Percentiles rank a stretch among this genome's conserved stretches.
phyloP scores from a whole-genome alignment of 2,113 vertebrate species.

The Myxocyprinus asiaticus region DNA sequence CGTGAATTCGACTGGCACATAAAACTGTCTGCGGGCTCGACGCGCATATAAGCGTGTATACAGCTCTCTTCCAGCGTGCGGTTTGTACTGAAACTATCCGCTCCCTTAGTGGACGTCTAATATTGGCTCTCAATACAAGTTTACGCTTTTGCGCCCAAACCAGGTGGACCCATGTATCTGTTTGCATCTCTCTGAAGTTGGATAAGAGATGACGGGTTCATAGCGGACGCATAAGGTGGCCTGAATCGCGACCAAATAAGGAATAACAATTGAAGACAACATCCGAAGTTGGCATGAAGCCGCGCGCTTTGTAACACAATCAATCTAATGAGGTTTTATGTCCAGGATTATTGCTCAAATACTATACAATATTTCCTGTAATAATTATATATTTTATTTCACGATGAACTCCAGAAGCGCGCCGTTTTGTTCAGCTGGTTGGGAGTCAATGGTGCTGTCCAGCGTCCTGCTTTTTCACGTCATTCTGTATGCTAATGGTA shows the following conservation, averaged over 20 bases:
- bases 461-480: slow-evolving; percentile 41
- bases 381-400: too few relatives aligned
- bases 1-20: background rate
- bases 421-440: background rate
- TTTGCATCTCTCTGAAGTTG: background rate
- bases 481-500: slow-evolving; percentile 26
- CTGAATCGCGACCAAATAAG: slow-evolving; percentile 17
- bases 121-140: too few relatives aligned
- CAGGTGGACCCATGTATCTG: background rate
- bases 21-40: slow-evolving; percentile 7
- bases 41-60: background rate
- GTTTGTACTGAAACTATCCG: background rate
- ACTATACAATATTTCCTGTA: background rate
- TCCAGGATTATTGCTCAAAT: background rate
- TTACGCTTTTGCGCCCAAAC: background rate
- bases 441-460: slow-evolving; percentile 40
- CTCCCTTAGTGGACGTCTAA: background rate
- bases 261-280: slow-evolving; percentile 20
- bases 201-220: slow-evolving; percentile 14
- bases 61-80: background rate
- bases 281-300: slow-evolving; percentile 27
- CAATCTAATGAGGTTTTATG: background rate
- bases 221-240: slow-evolving; percentile 6
- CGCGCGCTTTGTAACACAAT: background rate
- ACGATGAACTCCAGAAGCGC: slow-evolving; percentile 20